Base-by-base conservation (phyloP, 1,140 invertebrate species). In the Cyphomyrmex costatus region DNA sequence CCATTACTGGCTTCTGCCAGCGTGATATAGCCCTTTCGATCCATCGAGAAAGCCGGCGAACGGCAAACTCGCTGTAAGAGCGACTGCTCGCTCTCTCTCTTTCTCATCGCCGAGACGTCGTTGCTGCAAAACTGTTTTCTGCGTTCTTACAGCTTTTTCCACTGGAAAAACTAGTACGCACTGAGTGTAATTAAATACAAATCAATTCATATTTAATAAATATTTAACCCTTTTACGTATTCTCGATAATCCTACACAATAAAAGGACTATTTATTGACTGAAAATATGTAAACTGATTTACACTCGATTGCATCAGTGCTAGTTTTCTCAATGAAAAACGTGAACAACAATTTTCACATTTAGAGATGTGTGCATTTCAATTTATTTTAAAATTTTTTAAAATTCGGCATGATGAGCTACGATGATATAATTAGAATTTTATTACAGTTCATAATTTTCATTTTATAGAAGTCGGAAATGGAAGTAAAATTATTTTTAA, bases 1-100 rank as follows among this genome's bases (percentile, higher is more conserved):
- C 93, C 92, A 94, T 94, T 94, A 94, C 91, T 90, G 86, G 61
- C 87, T 87, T 76, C 80, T 88, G 70, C 86, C 56, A 60, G 60
- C 58, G 74, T 56, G 80, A 66, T 78, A 33, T 77, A 60, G 42
- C 60, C 65, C 89, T 84, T n/a, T 88, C 89, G 89, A 90, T 86
- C 89, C 87, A 84, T 86, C 90, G 84, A 80, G 46, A 68, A 76
- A 73, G 36, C 79, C 66, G 21, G 78, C 65, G n/a, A 36, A 71
- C 33, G 78, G 33, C 66, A 73, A 71, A 82, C 78, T 21, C 24
- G 36, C 66, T 12, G 8, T 60, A 58, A 30, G 30, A 82, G 51
- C 19, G 7, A 46, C 24, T 49, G 46, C 49, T 6, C 14, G 10
- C 12, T 71, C 49, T 80, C 78, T 30, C 33, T n/a, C n/a, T 71